phyloP scores from a whole-genome alignment of 1,140 invertebrate species.

The Atta cephalotes region DNA sequence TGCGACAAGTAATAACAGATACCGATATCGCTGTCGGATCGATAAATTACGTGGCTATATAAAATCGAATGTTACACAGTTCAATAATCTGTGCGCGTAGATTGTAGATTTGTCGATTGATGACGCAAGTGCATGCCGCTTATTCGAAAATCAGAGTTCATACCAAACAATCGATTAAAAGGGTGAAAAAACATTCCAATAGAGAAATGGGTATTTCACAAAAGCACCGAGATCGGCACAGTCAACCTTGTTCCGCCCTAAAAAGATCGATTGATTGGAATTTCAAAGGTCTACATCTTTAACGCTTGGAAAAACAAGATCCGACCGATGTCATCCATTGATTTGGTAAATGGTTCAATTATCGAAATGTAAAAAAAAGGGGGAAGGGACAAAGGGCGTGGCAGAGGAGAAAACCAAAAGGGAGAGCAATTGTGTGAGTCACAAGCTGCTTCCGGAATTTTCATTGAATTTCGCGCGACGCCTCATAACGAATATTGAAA shows the following conservation, averaged over 20 bases:
- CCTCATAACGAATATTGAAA: slow-evolving; percentile 69
- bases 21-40: slow-evolving; percentile 22
- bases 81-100: slow-evolving; percentile 52
- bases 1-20: slow-evolving; percentile 61
- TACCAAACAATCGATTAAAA: slow-evolving; percentile 40
- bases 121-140: slow-evolving; percentile 40
- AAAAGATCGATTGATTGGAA: slow-evolving; percentile 21
- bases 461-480: slow-evolving; percentile 60
- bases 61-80: slow-evolving; percentile 64
- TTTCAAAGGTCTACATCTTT: slow-evolving; percentile 32
- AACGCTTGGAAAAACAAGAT: slow-evolving; percentile 31
- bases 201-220: slow-evolving; percentile 16
- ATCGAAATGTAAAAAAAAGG: slow-evolving; percentile 41
- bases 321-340: slow-evolving; percentile 2
- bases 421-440: slow-evolving; percentile 37
- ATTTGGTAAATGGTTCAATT: slow-evolving; percentile 47
- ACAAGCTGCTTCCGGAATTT: slow-evolving; percentile 63
- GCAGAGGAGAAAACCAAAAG: slow-evolving; percentile 5
- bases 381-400: background rate
- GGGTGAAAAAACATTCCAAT: slow-evolving; percentile 9
- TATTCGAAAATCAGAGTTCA: slow-evolving; percentile 55
- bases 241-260: slow-evolving; percentile 4
- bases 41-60: slow-evolving; percentile 66
- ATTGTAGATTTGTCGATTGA: slow-evolving; percentile 59
- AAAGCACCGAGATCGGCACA: background rate